Evolutionary conservation across 53 echinoderm and acorn worm species (phyloP).

Genomic region (Astropecten irregularis): DNA sequence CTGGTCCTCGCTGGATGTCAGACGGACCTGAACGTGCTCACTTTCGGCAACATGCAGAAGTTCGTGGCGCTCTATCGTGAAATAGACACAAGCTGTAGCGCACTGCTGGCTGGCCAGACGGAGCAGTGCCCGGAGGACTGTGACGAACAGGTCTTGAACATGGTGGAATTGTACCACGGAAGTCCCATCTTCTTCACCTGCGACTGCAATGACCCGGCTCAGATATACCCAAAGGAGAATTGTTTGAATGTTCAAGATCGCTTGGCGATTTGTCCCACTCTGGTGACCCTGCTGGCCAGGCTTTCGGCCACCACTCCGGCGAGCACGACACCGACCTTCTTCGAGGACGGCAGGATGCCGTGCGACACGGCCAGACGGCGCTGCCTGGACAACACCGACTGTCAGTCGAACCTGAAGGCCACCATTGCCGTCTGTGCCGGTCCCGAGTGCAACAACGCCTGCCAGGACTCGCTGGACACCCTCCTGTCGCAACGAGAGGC

Average conservation of each 20-base stretch:
- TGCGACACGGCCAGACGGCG: background rate
- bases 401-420: background rate
- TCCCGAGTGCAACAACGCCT: background rate
- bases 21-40: background rate
- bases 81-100: background rate
- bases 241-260: constrained; percentile 4
- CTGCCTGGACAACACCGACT: constrained; percentile 5
- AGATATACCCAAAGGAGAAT: background rate
- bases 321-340: constrained; percentile 39
- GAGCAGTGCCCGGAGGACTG: constrained; percentile 28
- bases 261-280: constrained; percentile 3
- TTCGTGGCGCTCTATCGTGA: background rate
- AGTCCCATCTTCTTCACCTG: constrained; percentile 27
- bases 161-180: background rate
- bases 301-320: background rate
- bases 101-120: background rate
- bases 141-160: background rate
- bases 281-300: background rate
- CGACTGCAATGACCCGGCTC: constrained; percentile 3
- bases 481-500: background rate
- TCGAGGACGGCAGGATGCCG: constrained; percentile 3
- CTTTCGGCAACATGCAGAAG: background rate
- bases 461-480: background rate
- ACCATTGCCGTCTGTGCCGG: background rate
- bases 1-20: background rate